Base-by-base conservation (phyloP, 92 coral and sea anemone species). In the Muricea muricata region DNA sequence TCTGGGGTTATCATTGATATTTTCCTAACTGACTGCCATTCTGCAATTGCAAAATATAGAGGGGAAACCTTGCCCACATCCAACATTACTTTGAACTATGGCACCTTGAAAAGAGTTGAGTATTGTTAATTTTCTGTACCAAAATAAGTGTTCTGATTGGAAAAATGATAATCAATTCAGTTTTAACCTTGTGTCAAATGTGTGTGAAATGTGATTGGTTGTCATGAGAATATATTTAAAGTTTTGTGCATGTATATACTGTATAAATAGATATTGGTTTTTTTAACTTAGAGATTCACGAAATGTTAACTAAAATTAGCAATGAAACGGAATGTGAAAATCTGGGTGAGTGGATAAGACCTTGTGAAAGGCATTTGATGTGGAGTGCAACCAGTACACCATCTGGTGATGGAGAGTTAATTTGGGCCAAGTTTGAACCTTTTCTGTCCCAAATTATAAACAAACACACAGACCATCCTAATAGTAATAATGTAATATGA, bases 371-470 rank as follows among this genome's bases (percentile, higher is more conserved):
- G 41, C 89, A 86, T 79, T 68, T 86, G 17, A 65, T 78, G 85
- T 86, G 89, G 89, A 52, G 79, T 67, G 90, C 90, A 28, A 86
- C 86, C 30, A 52, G 75, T 24, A 86, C 90, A 25, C 79, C 86
- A 39, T 79, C 90, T 30, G 90, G 86, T 35, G 78, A 86, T 86
- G 90, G 90, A 57, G 68, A 69, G 33, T 79, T 86, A 71, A 79
- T 86, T 32, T 86, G 90, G 90, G 90, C 86, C 72, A 86, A 86
- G 23, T 86, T 86, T 80, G 81, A 86, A 69, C 80, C 80, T 13
- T 80, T 63, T 71, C 48, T 86, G 45, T 79, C 86, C 45, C 90
- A 86, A 48, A 80, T 86, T 31, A 75, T 86, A 28, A 86, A 86
- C 87, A 86, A 86, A 32, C 90, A 67, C 65, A 9, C 76, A 37